phyloP scores from a whole-genome alignment of 2,888 invertebrate species.

The Autographa gamma region DNA sequence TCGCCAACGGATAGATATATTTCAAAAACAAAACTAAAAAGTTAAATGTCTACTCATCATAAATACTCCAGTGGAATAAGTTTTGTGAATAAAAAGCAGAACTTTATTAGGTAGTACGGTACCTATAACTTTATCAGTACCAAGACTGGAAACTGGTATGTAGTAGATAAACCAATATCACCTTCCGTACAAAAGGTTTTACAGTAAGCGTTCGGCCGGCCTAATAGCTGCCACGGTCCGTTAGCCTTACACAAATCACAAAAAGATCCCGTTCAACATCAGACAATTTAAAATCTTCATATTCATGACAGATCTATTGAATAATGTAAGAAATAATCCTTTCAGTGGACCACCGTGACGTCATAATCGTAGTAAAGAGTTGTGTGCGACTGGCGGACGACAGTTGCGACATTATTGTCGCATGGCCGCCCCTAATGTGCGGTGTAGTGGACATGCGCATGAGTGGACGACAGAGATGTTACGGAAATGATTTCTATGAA shows the following conservation, averaged over 20 bases:
- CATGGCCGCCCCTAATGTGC: conserved; percentile 37
- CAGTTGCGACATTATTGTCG: conserved; percentile 58
- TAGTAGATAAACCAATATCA: neutral
- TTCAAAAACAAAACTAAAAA: no score
- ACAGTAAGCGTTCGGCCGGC: conserved; percentile 3
- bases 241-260: conserved; percentile 45
- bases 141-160: neutral
- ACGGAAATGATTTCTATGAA: conserved; percentile 47
- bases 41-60: no score
- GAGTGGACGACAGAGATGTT: conserved; percentile 47
- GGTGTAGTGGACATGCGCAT: conserved; percentile 53
- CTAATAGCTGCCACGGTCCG: conserved; percentile 11
- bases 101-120: no score
- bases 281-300: conserved; percentile 16
- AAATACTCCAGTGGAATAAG: no score
- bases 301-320: conserved; percentile 20
- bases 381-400: conserved; percentile 45
- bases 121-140: no score
- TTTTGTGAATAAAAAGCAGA: no score
- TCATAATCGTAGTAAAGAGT: conserved; percentile 55
- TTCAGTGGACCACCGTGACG: conserved; percentile 52
- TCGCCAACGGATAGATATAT: no score
- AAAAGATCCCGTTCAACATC: conserved; percentile 17
- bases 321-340: conserved; percentile 32
- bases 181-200: neutral